Percentiles rank a stretch among this genome's conserved stretches.
phyloP scores from a whole-genome alignment of 2,888 invertebrate genomes.

The Lasioglossum lativentre region DNA sequence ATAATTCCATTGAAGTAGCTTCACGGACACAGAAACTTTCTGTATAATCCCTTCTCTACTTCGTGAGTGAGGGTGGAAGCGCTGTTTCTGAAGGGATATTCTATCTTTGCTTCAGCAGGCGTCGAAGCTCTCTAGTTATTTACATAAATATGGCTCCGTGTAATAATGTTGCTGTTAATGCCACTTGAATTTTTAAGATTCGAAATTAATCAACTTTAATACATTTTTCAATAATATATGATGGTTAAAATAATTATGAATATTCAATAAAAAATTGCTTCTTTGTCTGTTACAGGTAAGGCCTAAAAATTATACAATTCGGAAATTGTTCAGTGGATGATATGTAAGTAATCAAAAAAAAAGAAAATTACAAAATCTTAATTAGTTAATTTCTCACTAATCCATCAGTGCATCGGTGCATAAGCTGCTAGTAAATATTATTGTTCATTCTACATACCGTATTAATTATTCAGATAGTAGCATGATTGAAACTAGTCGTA shows the following conservation, averaged over 20 bases:
- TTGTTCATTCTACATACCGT: neutral
- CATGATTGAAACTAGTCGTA: neutral
- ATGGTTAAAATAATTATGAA: neutral
- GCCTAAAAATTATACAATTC: neutral
- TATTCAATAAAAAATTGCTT: neutral
- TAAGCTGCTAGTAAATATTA: too few relatives aligned
- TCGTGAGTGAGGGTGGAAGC: neutral
- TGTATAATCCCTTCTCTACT: neutral
- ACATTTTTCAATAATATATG: too few relatives aligned
- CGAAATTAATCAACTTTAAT: too few relatives aligned
- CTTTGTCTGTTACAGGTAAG: neutral
- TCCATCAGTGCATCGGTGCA: neutral
- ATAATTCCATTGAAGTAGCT: neutral
- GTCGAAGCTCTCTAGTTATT: neutral
- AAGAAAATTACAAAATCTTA: too few relatives aligned
- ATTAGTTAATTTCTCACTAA: neutral
- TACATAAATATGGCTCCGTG: neutral
- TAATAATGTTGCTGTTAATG: neutral
- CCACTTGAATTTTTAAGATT: neutral
- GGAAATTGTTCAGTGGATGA: neutral
- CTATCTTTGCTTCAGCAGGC: slow-evolving; percentile 7
- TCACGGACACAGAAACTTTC: neutral
- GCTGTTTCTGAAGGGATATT: slow-evolving; percentile 1
- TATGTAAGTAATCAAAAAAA: neutral
- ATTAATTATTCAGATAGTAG: neutral